phyloP scores from a whole-genome alignment of 1,140 invertebrate species.

The Leptinotarsa defecta region DNA sequence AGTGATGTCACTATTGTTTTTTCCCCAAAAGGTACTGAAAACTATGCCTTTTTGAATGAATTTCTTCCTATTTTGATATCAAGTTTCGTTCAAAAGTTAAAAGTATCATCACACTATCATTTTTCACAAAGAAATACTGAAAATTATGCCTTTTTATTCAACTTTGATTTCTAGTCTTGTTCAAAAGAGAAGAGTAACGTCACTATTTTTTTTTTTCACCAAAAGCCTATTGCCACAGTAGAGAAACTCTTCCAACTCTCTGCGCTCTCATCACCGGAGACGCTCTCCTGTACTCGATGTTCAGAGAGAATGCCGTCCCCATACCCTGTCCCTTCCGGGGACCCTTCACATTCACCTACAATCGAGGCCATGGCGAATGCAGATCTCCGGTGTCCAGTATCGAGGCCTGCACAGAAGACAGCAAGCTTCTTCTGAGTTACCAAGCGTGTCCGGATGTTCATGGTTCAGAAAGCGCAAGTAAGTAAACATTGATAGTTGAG shows the following conservation, averaged over 20 bases:
- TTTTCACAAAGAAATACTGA: no score
- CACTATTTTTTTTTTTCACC: no score
- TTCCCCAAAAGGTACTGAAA: no score
- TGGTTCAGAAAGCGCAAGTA: constrained; percentile 82
- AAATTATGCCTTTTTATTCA: no score
- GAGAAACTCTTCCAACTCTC: constrained; percentile 74
- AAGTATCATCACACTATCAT: no score
- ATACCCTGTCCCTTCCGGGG: constrained; percentile 83
- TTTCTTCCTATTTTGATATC: no score
- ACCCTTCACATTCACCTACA: constrained; percentile 84
- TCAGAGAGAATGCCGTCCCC: constrained; percentile 72
- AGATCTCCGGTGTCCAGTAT: constrained; percentile 80
- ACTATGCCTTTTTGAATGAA: no score
- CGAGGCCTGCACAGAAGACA: constrained; percentile 88
- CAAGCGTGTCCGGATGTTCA: constrained; percentile 89
- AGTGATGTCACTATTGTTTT: no score
- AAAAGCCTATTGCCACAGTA: constrained; percentile 73
- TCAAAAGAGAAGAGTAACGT: no score
- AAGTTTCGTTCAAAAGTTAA: no score
- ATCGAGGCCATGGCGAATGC: constrained; percentile 83
- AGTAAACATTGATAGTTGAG: constrained; percentile 29
- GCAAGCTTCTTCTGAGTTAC: constrained; percentile 81
- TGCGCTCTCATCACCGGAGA: constrained; percentile 87
- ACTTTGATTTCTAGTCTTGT: no score
- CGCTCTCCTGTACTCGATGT: constrained; percentile 85